These are phyloP conservation scores for Adrianichthys oophorus DNA, from an alignment of 2,797 vertebrate genomes.

Conservation along the genomic window DNA sequence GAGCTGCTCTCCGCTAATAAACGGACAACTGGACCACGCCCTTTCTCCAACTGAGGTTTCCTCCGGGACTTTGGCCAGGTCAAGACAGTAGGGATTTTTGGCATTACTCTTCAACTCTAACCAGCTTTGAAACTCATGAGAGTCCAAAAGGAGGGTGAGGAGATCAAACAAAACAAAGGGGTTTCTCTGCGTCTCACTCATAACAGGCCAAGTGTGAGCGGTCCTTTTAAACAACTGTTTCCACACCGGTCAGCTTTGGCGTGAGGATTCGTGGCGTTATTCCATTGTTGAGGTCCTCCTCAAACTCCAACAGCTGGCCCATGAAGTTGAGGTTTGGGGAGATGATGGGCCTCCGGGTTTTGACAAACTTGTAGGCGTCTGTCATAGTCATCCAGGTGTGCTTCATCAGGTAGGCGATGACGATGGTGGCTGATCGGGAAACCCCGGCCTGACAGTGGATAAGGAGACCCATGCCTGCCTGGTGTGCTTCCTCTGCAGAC, in stretches of 20 bases:
- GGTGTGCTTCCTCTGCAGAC: constrained; percentile 94
- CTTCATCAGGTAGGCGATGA: constrained; percentile 99
- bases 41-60: constrained; percentile 26
- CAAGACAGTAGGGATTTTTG: constrained; percentile 66
- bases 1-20: constrained; percentile 43
- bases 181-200: constrained; percentile 25
- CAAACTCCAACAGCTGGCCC: constrained; percentile 98
- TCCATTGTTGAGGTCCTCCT: constrained; percentile 97
- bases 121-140: constrained; percentile 55
- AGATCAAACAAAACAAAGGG: constrained; percentile 46
- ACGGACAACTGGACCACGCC: constrained; percentile 48
- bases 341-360: constrained; percentile 96
- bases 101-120: constrained; percentile 62
- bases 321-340: constrained; percentile 99
- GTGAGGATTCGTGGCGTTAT: constrained; percentile 95
- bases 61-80: constrained; percentile 59
- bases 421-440: constrained; percentile 96
- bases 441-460: constrained; percentile 99
- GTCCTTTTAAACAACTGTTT: constrained; percentile 86
- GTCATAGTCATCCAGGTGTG: constrained; percentile 99
- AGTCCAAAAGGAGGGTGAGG: constrained; percentile 53
- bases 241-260: constrained; percentile 92
- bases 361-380: constrained; percentile 98
- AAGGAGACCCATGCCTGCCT: constrained; percentile 92
- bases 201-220: constrained; percentile 22